Conservation (phyloP, 2,797 vertebrate species). For the Premnoplex brunnescens region DNA sequence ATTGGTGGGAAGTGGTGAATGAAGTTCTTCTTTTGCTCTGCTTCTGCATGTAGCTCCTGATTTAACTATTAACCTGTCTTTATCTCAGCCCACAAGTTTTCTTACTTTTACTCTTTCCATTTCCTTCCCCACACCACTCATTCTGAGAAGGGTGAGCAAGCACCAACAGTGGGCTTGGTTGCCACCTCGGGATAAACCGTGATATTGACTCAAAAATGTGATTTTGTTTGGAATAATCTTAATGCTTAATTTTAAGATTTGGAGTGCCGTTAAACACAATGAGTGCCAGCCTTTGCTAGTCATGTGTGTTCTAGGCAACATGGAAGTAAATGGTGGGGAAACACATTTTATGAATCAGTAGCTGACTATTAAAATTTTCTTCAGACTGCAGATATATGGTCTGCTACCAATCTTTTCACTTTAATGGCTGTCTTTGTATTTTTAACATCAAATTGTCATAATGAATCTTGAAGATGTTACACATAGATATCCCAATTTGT, state of each 20-base stretch:
- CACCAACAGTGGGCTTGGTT: neutral
- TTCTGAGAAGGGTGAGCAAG: fast-evolving
- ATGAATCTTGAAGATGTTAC: slow-evolving; percentile 32
- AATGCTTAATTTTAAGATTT: neutral
- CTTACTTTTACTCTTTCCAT: neutral
- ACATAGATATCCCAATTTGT: neutral
- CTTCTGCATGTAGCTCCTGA: neutral
- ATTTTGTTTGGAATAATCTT: neutral
- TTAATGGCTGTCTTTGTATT: neutral
- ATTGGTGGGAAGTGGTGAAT: neutral
- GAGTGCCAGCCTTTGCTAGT: neutral
- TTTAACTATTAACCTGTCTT: neutral
- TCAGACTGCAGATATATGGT: neutral
- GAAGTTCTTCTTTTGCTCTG: neutral
- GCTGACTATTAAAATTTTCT: neutral
- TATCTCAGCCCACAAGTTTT: neutral
- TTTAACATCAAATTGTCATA: slow-evolving; percentile 6
- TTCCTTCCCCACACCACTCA: neutral
- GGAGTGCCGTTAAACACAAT: neutral
- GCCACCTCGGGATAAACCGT: fast-evolving
- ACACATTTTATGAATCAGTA: neutral
- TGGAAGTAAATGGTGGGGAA: neutral
- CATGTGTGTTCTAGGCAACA: neutral
- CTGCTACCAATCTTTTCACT: neutral
- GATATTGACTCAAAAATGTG: neutral